A percentile compares a stretch with the other conserved stretches of the same genome.
phyloP scores from a whole-genome alignment of 2,113 vertebrate genomes.

The Rattus norvegicus region GRCr8 NC_086025.1:127616501-127617000 shows the following conservation, averaged over 20 bases:
- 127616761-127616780: not conserved
- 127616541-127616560: not conserved
- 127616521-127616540: not conserved
- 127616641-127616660: not conserved
- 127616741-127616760: not conserved
- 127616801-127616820: not conserved
- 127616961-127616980: not conserved
- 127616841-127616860: not conserved
- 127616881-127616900: not conserved
- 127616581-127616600: not conserved
- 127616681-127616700: not conserved
- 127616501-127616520: too few relatives aligned
- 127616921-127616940: not conserved
- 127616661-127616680: not conserved
- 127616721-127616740: not conserved
- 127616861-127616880: too few relatives aligned
- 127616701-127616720: not conserved
- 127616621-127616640: not conserved
- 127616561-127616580: not conserved
- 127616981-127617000: not conserved
- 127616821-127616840: not conserved
- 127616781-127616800: not conserved
- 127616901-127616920: not conserved
- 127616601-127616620: not conserved
- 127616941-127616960: not conserved